A percentile compares a stretch with the other conserved stretches of the same genome.
Evolutionary conservation across 2,797 vertebrate species (phyloP).

Genomic region (Melopsittacus undulatus): DNA sequence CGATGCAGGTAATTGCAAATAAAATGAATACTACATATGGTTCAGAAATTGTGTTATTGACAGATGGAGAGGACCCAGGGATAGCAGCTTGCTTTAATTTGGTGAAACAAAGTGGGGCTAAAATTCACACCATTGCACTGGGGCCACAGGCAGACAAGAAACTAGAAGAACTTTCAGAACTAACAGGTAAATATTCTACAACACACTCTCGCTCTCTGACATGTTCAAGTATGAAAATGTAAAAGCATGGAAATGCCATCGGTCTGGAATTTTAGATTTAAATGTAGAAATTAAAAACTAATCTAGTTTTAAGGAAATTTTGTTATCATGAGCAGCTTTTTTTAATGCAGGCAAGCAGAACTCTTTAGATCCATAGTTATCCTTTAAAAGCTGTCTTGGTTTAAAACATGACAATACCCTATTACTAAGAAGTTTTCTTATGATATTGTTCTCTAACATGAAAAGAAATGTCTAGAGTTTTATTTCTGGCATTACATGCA

Average conservation of each 20-base stretch:
- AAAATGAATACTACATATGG: neutral
- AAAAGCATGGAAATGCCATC: neutral
- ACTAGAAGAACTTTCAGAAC: neutral
- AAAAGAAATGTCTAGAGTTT: neutral
- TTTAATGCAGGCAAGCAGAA: neutral
- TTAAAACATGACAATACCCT: neutral
- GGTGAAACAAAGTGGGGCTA: conserved; percentile 66
- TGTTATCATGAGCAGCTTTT: neutral
- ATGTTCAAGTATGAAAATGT: neutral
- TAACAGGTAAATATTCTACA: neutral
- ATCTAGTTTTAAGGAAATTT: neutral
- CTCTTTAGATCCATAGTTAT: neutral
- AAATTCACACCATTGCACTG: conserved; percentile 78
- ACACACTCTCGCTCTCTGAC: neutral
- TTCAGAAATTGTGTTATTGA: neutral
- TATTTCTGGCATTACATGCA: neutral
- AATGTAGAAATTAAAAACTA: neutral
- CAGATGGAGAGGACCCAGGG: neutral
- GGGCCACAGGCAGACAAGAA: neutral
- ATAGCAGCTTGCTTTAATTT: neutral
- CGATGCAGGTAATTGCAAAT: conserved; percentile 54
- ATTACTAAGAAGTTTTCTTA: neutral
- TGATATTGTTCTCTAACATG: neutral
- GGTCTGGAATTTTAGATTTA: neutral
- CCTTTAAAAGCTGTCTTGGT: neutral